These are phyloP conservation scores for Belgica antarctica DNA, from an alignment of 2,888 invertebrate species.

Conservation along the genomic window DNA sequence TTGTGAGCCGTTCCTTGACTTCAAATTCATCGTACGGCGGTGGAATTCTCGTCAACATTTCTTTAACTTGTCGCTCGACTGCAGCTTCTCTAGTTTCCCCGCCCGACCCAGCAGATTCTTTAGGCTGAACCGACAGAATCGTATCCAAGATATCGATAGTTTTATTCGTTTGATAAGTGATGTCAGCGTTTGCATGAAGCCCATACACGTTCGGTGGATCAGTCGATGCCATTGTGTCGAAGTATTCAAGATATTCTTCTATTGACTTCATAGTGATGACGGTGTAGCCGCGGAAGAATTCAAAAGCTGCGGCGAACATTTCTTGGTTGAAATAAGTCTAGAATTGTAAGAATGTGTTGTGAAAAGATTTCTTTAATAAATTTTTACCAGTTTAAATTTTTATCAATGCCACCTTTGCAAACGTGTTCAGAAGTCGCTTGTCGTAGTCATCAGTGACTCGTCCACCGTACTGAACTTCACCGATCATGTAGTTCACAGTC, in stretches of 20 bases:
- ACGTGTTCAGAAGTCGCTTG: constrained; percentile 87
- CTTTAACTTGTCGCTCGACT: constrained; percentile 87
- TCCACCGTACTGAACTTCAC: constrained; percentile 85
- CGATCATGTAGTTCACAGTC: constrained; percentile 95
- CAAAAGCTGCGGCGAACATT: too few relatives aligned
- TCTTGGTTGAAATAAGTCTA: too few relatives aligned
- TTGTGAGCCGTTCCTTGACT: constrained; percentile 81
- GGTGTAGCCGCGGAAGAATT: constrained; percentile 90
- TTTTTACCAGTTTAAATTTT: too few relatives aligned
- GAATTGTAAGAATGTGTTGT: too few relatives aligned
- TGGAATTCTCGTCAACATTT: constrained; percentile 73
- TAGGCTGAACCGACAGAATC: constrained; percentile 94
- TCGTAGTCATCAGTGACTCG: constrained; percentile 97
- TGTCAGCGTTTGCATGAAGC: constrained; percentile 93
- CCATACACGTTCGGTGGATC: constrained; percentile 97
- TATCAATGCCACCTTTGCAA: too few relatives aligned
- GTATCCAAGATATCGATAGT: constrained; percentile 91
- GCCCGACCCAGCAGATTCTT: constrained; percentile 86
- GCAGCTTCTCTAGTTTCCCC: constrained; percentile 91
- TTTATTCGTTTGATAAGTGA: constrained; percentile 96
- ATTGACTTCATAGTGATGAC: constrained; percentile 82
- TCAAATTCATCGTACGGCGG: constrained; percentile 84
- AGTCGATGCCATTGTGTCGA: constrained; percentile 76
- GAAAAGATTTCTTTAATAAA: too few relatives aligned
- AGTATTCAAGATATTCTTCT: constrained; percentile 79